Percentiles rank a stretch among this genome's conserved stretches.
phyloP scores from a whole-genome alignment of 2,113 vertebrate genomes.

The Neodontobutis hainanensis region DNA sequence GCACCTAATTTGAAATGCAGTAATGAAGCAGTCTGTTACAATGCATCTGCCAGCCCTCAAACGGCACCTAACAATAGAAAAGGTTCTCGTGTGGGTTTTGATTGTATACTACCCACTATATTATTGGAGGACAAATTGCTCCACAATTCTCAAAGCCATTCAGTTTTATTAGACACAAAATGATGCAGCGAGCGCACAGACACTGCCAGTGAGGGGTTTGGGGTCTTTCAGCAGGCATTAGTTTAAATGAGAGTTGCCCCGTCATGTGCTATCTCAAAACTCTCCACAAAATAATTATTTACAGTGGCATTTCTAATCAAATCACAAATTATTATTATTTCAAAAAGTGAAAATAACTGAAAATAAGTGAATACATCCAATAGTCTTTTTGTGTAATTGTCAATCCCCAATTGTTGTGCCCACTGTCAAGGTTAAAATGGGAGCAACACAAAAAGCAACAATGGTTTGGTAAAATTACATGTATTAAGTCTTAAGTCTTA shows the following conservation, averaged over 20 bases:
- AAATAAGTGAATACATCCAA: no score
- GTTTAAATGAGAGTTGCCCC: conserved; percentile 12
- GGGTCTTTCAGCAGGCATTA: conserved; percentile 19
- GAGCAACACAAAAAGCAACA: no score
- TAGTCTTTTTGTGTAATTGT: not conserved
- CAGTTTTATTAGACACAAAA: conserved; percentile 47
- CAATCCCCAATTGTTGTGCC: no score
- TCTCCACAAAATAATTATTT: conserved; percentile 3
- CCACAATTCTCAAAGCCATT: conserved; percentile 47
- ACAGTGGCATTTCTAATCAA: conserved; percentile 7
- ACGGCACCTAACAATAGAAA: conserved; percentile 38
- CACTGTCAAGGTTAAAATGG: no score
- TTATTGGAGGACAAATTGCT: conserved; percentile 52
- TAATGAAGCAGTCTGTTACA: conserved; percentile 74
- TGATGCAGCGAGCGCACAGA: conserved; percentile 5
- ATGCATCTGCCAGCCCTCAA: conserved; percentile 58
- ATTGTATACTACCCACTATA: conserved; percentile 45
- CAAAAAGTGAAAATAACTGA: no score
- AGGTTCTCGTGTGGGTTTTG: conserved; percentile 44
- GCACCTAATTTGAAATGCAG: conserved; percentile 74
- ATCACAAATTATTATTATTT: not conserved
- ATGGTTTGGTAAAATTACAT: no score
- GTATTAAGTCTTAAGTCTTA: no score
- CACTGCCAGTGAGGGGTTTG: conserved; percentile 7
- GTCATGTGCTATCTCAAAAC: not conserved